Base-by-base conservation (phyloP, 2,113 vertebrate genomes). In the Oceanodroma tethys region DNA sequence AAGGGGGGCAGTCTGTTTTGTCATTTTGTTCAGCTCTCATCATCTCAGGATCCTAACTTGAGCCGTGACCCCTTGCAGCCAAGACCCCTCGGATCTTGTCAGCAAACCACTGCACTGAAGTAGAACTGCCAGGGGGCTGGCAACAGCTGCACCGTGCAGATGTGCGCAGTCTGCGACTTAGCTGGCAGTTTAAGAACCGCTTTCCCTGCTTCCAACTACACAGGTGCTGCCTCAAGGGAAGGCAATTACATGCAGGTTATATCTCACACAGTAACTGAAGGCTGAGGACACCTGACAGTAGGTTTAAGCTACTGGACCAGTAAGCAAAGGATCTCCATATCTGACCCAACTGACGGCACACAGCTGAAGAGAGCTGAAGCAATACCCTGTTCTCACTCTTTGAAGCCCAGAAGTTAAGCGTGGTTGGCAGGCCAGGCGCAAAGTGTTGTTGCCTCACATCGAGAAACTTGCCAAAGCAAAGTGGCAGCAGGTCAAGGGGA, bases 331-430 rank as follows among this genome's bases (percentile, higher is more conserved):
- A 11, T 17, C n/a, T 34, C 21, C 25, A 45, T 15, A 5, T 2
- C 38, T 4, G 9, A 6, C 15, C 34, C 42, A 4, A 16, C 8
- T 6, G 71, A 16, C 14, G 30, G 45, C 1, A 3, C 7, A 2
- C 2, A 1, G 0, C 45, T 25, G 16, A 16, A 15, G 34, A 16
- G 50, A 81, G 30, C 20, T 8, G 26, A 58, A 25, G 30, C 1
- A 17, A 11, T 0, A 7, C 1, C 0, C 29, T 40, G 16, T 1
- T 26, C 7, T 6, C 4, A 1, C 36, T 29, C 55, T 11, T 1
- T 25, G 17, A 50, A 65, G 32, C 16, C 30, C 20, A 16, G 16
- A 68, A 34, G 47, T 6, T 25, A 13, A 26, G 55, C 0, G 3
- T 20, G 19, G 34, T 26, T 29, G 55, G n/a, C 38, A 53, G 38